Percentiles rank a stretch among this genome's conserved stretches.
Evolutionary conservation across 2,797 vertebrate genomes (phyloP).

Genomic region (Urosaurus nigricauda): DNA sequence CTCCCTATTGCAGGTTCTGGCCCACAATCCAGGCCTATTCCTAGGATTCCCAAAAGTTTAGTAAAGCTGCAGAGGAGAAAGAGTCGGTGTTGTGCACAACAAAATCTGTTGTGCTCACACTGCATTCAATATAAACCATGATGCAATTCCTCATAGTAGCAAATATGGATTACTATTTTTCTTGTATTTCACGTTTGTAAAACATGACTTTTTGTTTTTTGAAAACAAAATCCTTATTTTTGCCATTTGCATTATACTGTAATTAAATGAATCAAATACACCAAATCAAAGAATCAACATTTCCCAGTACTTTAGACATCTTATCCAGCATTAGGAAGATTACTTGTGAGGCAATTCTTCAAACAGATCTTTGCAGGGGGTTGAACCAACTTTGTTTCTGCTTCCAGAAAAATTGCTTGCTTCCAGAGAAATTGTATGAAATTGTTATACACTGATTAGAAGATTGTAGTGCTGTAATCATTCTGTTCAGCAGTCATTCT

Average conservation of each 20-base stretch:
- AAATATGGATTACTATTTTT: conserved; percentile 37
- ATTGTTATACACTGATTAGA: not conserved
- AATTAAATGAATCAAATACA: not conserved
- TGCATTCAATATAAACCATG: too few relatives aligned
- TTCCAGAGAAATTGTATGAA: not conserved
- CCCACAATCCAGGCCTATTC: too few relatives aligned
- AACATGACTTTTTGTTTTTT: not conserved
- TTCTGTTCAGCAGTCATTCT: not conserved
- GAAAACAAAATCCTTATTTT: not conserved
- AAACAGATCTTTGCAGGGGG: not conserved
- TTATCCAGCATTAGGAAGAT: conserved; percentile 6
- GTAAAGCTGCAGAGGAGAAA: too few relatives aligned
- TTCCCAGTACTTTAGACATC: not conserved
- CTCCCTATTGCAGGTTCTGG: too few relatives aligned
- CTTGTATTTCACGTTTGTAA: conserved; percentile 6
- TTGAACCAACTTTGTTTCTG: rapidly evolving
- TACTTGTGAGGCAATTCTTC: conserved; percentile 35
- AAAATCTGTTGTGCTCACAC: too few relatives aligned
- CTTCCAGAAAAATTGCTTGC: not conserved
- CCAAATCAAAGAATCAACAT: not conserved
- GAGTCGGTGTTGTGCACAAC: too few relatives aligned
- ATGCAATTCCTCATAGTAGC: not conserved
- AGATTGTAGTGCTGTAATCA: not conserved
- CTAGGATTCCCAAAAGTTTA: too few relatives aligned
- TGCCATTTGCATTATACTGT: conserved; percentile 32